Evolutionary conservation across 23 tunicate species (phyloP).

Genomic region (Ciona savignyi): DNA sequence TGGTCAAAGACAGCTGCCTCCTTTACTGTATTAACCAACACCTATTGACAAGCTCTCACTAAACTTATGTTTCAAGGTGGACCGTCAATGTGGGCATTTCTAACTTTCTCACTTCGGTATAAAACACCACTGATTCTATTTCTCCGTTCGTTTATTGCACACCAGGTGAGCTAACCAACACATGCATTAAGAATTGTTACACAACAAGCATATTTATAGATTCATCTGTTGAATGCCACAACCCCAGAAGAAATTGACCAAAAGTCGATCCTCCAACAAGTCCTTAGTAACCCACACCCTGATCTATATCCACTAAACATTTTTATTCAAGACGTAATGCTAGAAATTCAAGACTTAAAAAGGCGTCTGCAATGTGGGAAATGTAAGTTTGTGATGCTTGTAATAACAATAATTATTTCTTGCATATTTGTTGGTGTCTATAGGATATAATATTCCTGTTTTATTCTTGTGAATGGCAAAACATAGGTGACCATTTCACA

Average conservation of each 20-base stretch:
- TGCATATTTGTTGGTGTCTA: no score
- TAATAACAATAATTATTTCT: no score
- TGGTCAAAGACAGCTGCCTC: no score
- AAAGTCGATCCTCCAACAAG: not conserved
- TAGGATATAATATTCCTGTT: no score
- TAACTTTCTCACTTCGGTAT: conserved; percentile 40
- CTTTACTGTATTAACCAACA: no score
- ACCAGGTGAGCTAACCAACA: conserved; percentile 27
- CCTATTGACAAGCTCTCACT: no score
- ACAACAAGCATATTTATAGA: no score
- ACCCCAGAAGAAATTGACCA: conserved; percentile 7
- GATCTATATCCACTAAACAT: conserved; percentile 4
- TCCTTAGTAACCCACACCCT: not conserved
- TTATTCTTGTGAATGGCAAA: no score
- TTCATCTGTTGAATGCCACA: not conserved
- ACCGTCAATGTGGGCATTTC: conserved; percentile 26
- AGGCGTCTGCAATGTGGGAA: conserved; percentile 3
- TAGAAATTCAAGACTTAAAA: conserved; percentile 21
- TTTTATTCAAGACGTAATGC: conserved; percentile 24
- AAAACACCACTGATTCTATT: conserved; percentile 59
- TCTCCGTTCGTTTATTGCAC: conserved; percentile 47
- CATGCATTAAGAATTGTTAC: no score
- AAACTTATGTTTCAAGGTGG: conserved; percentile 47
- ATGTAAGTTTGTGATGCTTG: no score
- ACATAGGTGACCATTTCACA: no score